Evolutionary conservation across 2,113 vertebrate genomes (phyloP).

Genomic region (Clupea harengus): DNA sequence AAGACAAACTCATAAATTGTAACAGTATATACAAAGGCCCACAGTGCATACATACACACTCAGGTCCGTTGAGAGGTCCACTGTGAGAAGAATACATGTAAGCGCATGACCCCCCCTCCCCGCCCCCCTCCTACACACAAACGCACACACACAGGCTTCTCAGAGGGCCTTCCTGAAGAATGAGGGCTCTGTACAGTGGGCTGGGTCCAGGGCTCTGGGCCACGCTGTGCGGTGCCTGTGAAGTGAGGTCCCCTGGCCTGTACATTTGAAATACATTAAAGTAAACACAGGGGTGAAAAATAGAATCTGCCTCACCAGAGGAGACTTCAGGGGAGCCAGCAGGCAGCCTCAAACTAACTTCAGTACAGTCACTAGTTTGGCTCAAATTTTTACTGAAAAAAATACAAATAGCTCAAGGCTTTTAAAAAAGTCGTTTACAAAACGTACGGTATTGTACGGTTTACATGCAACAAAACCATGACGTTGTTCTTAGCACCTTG

Average conservation of each 20-base stretch:
- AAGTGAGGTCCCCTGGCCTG: slow-evolving; percentile 61
- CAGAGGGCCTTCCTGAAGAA: slow-evolving; percentile 64
- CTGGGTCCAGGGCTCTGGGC: slow-evolving; percentile 57
- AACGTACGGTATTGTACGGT: no score
- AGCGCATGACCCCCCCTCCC: no score
- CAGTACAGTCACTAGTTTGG: neutral
- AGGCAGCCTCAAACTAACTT: neutral
- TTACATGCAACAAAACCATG: neutral
- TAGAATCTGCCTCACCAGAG: slow-evolving; percentile 55
- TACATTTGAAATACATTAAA: slow-evolving; percentile 63
- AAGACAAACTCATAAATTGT: slow-evolving; percentile 36
- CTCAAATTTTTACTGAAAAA: neutral
- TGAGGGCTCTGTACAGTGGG: slow-evolving; percentile 67
- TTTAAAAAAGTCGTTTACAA: no score
- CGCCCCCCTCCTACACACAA: slow-evolving; percentile 7
- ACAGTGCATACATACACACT: slow-evolving; percentile 41
- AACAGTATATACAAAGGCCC: slow-evolving; percentile 35
- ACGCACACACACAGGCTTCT: slow-evolving; percentile 52
- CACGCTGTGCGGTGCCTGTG: slow-evolving; percentile 48
- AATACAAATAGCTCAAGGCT: neutral
- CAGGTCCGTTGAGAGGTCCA: slow-evolving; percentile 54
- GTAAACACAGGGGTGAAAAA: slow-evolving; percentile 73
- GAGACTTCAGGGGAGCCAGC: neutral
- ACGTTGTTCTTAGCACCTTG: neutral
- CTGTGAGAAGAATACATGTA: slow-evolving; percentile 10